Evolutionary conservation across 2,888 invertebrate genomes (phyloP).

Genomic region (Diarsia mendica): DNA sequence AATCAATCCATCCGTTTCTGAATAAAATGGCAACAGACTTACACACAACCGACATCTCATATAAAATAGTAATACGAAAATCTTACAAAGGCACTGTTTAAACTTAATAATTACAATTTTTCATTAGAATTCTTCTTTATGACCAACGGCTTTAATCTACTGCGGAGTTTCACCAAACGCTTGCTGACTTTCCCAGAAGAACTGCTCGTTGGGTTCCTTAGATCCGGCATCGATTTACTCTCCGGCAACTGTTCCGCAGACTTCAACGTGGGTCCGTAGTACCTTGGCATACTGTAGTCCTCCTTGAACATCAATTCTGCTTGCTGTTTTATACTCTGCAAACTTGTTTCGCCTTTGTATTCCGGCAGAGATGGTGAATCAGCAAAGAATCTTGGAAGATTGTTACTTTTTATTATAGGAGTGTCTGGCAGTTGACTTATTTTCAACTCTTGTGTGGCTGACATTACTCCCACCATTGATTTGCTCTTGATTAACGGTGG

Average conservation of each 20-base stretch:
- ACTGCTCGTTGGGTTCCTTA: conserved; percentile 74
- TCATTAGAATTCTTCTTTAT: conserved; percentile 87
- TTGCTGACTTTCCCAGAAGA: conserved; percentile 84
- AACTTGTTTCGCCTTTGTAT: conserved; percentile 85
- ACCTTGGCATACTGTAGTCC: conserved; percentile 92
- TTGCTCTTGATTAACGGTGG: conserved; percentile 85
- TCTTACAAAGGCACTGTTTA: conserved; percentile 57
- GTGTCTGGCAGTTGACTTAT: conserved; percentile 86
- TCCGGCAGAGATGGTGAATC: conserved; percentile 82
- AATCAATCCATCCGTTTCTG: conserved; percentile 9
- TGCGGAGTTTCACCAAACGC: conserved; percentile 84
- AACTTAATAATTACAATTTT: conserved; percentile 70
- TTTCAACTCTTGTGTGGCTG: conserved; percentile 78
- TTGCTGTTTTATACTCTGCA: conserved; percentile 89
- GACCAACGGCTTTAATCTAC: conserved; percentile 85
- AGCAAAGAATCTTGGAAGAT: conserved; percentile 86
- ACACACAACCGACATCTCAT: not conserved
- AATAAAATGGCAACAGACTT: conserved; percentile 28
- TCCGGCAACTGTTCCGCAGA: conserved; percentile 76
- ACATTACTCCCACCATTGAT: conserved; percentile 84
- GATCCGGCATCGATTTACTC: conserved; percentile 89
- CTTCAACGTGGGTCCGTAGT: conserved; percentile 87
- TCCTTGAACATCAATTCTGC: conserved; percentile 87
- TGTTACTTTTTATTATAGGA: conserved; percentile 86
- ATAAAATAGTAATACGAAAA: conserved; percentile 17